Percentiles rank a stretch among this genome's conserved stretches.
These are phyloP conservation scores for Rostratula benghalensis DNA, from an alignment of 2,113 vertebrate genomes.

Conservation along the genomic window DNA sequence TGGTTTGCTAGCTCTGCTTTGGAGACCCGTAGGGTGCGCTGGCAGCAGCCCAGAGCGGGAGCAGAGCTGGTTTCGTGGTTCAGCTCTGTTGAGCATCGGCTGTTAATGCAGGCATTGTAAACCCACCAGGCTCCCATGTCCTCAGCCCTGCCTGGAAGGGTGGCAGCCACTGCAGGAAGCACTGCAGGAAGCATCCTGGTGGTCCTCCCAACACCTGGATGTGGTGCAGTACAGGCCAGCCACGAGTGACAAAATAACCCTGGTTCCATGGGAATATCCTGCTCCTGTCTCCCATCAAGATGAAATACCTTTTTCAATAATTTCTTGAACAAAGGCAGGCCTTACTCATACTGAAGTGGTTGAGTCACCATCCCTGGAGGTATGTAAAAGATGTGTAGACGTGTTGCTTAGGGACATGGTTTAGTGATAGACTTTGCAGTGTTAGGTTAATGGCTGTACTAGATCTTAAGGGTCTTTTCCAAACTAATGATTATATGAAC, in stretches of 20 bases:
- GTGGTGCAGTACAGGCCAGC: background rate
- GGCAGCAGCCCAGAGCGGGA: background rate
- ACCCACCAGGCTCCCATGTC: rapidly evolving
- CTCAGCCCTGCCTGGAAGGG: background rate
- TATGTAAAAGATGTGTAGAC: background rate
- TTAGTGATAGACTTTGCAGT: background rate
- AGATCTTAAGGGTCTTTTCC: background rate
- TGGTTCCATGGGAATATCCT: background rate
- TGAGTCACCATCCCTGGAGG: background rate
- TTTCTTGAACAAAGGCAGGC: background rate
- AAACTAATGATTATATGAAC: background rate
- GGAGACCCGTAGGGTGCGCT: background rate
- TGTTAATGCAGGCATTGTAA: background rate
- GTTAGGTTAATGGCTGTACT: background rate
- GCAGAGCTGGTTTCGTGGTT: background rate
- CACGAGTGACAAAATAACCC: background rate
- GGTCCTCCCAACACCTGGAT: rapidly evolving
- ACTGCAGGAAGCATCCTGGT: background rate
- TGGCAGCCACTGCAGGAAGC: background rate
- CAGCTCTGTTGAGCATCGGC: background rate
- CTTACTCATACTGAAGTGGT: background rate
- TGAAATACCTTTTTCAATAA: background rate
- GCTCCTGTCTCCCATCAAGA: background rate
- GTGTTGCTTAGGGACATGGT: background rate
- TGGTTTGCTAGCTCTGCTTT: conserved; percentile 16